phyloP scores from a whole-genome alignment of 30 jellyfish, hydroid and myxozoan genomes.

The Aurelia sp. region DNA sequence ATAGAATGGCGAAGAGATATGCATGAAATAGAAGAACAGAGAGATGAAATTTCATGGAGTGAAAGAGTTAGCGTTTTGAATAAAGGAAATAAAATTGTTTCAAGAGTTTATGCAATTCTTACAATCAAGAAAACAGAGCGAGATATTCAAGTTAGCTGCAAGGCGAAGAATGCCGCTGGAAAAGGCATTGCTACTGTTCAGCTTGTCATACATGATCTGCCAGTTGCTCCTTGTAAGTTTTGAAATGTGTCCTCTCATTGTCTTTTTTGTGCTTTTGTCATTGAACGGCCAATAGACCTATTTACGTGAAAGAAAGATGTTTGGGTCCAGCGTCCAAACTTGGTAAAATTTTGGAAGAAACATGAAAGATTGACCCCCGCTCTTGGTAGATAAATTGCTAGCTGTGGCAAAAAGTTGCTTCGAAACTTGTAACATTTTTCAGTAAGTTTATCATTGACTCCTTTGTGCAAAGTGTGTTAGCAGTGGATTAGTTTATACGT shows the following conservation, averaged over 20 bases:
- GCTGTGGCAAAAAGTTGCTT: too few species aligned
- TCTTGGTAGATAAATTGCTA: too few species aligned
- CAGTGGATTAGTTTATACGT: too few species aligned
- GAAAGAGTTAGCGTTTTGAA: conserved; percentile 13
- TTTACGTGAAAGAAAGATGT: too few species aligned
- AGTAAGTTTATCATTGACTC: too few species aligned
- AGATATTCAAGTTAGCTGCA: conserved; percentile 39
- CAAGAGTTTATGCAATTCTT: conserved; percentile 33
- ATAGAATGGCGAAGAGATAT: conserved; percentile 48
- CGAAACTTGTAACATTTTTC: too few species aligned
- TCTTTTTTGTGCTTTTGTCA: background rate
- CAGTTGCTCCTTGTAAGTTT: conserved; percentile 57
- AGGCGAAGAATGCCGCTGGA: conserved; percentile 43
- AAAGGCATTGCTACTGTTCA: conserved; percentile 19
- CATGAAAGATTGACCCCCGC: too few species aligned
- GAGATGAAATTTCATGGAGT: conserved; percentile 18
- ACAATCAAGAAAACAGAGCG: conserved; percentile 13
- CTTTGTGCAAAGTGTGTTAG: too few species aligned
- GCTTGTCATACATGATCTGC: conserved; percentile 26
- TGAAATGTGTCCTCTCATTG: background rate
- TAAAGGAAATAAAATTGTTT: conserved; percentile 27
- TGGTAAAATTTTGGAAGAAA: too few species aligned
- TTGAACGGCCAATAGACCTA: too few species aligned
- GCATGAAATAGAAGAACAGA: conserved; percentile 13
- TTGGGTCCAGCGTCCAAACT: too few species aligned